Evolutionary conservation across 2,113 vertebrate species (phyloP).

Genomic region (Salvelinus fontinalis): DNA sequence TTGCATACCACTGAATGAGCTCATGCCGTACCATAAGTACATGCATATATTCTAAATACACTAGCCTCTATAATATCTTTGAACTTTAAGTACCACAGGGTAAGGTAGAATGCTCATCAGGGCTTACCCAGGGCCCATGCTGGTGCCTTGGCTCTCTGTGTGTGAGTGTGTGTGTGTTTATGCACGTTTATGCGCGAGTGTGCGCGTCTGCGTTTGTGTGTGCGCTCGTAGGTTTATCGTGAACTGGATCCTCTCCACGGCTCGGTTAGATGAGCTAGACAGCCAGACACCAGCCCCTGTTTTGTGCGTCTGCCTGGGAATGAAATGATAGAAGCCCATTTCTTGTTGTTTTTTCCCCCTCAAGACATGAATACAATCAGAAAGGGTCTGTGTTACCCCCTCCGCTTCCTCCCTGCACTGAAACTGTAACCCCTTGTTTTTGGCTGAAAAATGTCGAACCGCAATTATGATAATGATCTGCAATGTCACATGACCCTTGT

Average conservation of each 20-base stretch:
- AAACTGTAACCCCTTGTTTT: slow-evolving; percentile 41
- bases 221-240: neutral
- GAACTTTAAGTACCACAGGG: neutral
- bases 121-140: too few species aligned
- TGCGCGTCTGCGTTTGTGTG: neutral
- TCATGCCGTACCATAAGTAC: too few species aligned
- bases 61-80: too few species aligned
- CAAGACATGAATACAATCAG: slow-evolving; percentile 23
- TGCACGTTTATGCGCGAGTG: neutral
- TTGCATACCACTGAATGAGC: too few species aligned
- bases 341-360: neutral
- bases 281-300: slow-evolving; percentile 43
- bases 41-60: too few species aligned
- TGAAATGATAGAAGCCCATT: slow-evolving; percentile 34
- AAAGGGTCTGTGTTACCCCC: neutral
- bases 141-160: neutral
- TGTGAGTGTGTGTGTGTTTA: neutral
- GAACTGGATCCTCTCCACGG: slow-evolving; percentile 23
- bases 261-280: slow-evolving; percentile 51
- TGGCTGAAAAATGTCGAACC: neutral
- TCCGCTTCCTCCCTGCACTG: slow-evolving; percentile 5
- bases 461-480: slow-evolving; percentile 20
- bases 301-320: slow-evolving; percentile 33
- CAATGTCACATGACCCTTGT: neutral
- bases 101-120: too few species aligned